Conservation (phyloP, 2,888 invertebrate genomes). For the Neoaliturus tenellus region DNA sequence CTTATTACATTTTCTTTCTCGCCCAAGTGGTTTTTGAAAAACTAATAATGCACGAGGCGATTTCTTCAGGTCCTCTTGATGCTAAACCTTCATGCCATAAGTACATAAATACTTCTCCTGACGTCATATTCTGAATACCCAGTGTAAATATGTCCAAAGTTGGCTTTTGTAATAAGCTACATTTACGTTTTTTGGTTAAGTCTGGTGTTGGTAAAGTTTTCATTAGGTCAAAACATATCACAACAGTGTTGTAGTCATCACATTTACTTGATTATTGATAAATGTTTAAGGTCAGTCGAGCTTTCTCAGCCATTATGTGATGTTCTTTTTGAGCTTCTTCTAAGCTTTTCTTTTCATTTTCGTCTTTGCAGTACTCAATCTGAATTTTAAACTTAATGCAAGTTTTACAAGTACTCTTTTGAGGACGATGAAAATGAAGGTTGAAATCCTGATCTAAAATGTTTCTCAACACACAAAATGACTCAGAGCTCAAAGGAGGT, state of each 20-base stretch:
- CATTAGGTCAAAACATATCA: conserved; percentile 46
- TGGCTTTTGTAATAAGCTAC: too few species aligned
- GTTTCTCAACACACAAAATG: not conserved
- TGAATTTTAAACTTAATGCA: conserved; percentile 13
- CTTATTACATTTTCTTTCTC: not conserved
- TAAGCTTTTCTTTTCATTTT: not conserved
- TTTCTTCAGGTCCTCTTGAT: conserved; percentile 32
- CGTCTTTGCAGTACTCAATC: conserved; percentile 12
- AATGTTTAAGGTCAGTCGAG: conserved; percentile 16
- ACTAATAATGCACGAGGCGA: conserved; percentile 18
- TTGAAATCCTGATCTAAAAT: conserved; percentile 30
- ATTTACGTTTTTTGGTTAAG: too few species aligned
- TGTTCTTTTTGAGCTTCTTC: conserved; percentile 3
- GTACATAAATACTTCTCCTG: conserved; percentile 3
- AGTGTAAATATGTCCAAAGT: conserved; percentile 8
- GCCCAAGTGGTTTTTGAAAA: not conserved
- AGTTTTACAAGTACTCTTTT: conserved; percentile 26
- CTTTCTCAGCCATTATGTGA: conserved; percentile 27
- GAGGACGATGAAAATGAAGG: conserved; percentile 31
- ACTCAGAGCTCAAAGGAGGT: not conserved
- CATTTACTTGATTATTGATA: conserved; percentile 1
- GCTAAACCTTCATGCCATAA: conserved; percentile 23
- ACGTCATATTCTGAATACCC: conserved; percentile 17
- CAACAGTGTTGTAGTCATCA: conserved; percentile 23
- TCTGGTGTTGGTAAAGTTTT: conserved; percentile 42